Conservation (phyloP, 2,797 vertebrate genomes). For the Allobates femoralis region DNA sequence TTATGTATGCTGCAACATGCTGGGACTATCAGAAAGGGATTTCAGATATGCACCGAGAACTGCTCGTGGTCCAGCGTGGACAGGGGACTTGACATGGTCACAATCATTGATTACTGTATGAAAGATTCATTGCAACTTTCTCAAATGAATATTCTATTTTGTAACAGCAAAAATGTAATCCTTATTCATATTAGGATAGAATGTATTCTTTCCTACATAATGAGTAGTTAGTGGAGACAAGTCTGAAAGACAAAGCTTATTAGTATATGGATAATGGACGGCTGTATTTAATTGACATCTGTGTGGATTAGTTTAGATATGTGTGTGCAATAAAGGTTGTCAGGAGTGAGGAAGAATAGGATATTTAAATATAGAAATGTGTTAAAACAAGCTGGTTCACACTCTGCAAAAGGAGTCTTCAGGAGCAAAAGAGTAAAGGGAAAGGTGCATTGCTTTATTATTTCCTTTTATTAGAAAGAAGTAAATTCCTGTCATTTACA, state of each 20-base stretch:
- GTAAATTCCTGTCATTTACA: not conserved
- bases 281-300: not conserved
- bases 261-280: not conserved
- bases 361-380: conserved; percentile 29
- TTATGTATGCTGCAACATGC: too few species aligned
- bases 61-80: too few species aligned
- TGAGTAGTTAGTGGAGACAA: not conserved
- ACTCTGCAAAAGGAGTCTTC: not conserved
- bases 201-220: not conserved
- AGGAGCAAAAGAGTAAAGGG: conserved; percentile 18
- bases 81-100: too few species aligned
- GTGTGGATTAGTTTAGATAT: not conserved
- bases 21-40: too few species aligned
- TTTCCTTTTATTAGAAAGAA: not conserved
- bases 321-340: conserved; percentile 10
- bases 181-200: not conserved
- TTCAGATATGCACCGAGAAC: too few species aligned
- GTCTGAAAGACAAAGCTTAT: not conserved
- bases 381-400: conserved; percentile 2
- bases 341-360: not conserved
- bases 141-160: too few species aligned
- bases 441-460: not conserved
- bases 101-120: too few species aligned
- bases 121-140: too few species aligned
- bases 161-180: too few species aligned